Percentiles rank a stretch among this genome's conserved stretches.
phyloP scores from a whole-genome alignment of 1,140 invertebrate genomes.

The Plodia interpunctella region DNA sequence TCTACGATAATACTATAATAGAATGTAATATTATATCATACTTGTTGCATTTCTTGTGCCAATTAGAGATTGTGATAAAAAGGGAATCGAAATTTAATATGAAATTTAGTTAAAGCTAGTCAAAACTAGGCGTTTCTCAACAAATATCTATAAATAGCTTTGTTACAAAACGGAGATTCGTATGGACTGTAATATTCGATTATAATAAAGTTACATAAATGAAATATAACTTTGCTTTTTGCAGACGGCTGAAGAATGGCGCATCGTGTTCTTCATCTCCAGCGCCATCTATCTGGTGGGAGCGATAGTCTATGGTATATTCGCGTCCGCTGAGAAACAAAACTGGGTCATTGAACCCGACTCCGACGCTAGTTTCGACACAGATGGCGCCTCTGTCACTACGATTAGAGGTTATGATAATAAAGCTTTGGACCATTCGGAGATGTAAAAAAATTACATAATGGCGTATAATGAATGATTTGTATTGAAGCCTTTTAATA shows the following conservation, averaged over 20 bases:
- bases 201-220: not conserved
- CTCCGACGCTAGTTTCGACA: slow-evolving; percentile 55
- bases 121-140: too few species aligned
- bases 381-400: slow-evolving; percentile 58
- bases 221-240: slow-evolving; percentile 36
- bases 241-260: slow-evolving; percentile 87
- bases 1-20: too few species aligned
- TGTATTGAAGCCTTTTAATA: too few species aligned
- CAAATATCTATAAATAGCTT: too few species aligned
- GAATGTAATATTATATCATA: too few species aligned
- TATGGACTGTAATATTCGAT: too few species aligned
- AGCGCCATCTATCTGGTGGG: slow-evolving; percentile 87
- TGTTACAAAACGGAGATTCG: too few species aligned
- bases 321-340: slow-evolving; percentile 88
- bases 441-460: slow-evolving; percentile 33
- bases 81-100: too few species aligned
- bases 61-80: too few species aligned
- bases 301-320: slow-evolving; percentile 86
- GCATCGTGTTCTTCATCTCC: slow-evolving; percentile 89
- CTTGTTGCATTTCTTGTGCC: too few species aligned
- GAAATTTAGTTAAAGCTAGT: too few species aligned
- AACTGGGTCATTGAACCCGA: slow-evolving; percentile 82
- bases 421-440: slow-evolving; percentile 54
- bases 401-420: slow-evolving; percentile 60
- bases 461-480: too few species aligned